Evolutionary conservation across 2,113 vertebrate species (phyloP), one percentile per base, ranked within the genome.

Genomic region (Dicentrarchus labrax): DNA sequence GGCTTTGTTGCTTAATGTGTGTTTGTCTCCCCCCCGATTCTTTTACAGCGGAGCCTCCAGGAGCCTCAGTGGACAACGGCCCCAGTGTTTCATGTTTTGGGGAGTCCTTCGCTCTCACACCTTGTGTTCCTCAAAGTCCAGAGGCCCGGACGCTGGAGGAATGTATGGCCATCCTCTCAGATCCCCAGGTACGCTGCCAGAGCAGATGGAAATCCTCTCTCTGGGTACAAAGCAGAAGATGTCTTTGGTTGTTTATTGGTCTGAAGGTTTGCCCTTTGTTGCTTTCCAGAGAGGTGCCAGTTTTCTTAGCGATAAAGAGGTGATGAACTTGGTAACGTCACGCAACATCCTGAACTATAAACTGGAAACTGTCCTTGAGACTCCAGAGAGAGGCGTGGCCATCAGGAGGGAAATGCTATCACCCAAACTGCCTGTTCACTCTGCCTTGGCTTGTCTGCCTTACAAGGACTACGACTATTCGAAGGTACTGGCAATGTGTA

Each of bases 401-500:
- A 97, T 99, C 93, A 95, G 98, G 78, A 96, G 98, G 80, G 96
- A 96, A 65, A 94, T 99, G 85, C 78, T 99, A 21, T 95, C 96
- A 2, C 76, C 93, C 72, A 97, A 96, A 86, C 97, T 99, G 30
- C 94, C 97, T 6, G 92, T 94, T 51, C 83, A 94, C 48, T 95
- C 96, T 6, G 97, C 97, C 41, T 84, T 99, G 62, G 92, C 94
- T 2, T 91, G 91, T 72, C 91, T 99, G 83, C 98, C 98, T 54
- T 99, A 97, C 2, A 97, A 96, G 75, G 93, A 97, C 93, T 99
- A 99, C 8, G 96, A 99, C 93, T 99, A 99, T 53, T 96, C 97
- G 2, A 94, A 97, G 97, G 98, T 99, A 92, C 75, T 84, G 21
- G 11, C 4, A 0, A 0, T 11, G 6, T 0, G 0, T 16, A 4